Conservation (phyloP, 2,113 vertebrate species). For the Peromyscus californicus region DNA sequence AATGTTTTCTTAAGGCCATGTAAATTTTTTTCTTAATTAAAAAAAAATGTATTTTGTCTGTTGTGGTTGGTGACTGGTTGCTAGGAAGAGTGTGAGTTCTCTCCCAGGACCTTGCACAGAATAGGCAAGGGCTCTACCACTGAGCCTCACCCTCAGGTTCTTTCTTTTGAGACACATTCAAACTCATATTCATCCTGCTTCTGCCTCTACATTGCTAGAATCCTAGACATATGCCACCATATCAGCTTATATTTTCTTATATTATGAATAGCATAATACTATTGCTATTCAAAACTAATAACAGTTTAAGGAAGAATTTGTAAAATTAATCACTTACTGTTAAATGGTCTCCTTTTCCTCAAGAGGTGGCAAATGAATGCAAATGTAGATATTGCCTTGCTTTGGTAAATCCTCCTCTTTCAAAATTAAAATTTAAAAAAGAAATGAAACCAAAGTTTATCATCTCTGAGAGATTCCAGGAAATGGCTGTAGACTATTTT, state of each 20-base stretch:
- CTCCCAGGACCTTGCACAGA: background rate
- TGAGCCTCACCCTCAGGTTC: too few species aligned
- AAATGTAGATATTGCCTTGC: background rate
- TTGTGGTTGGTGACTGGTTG: background rate
- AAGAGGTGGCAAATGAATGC: background rate
- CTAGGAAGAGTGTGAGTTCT: background rate
- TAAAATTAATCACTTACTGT: background rate
- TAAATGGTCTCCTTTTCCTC: background rate
- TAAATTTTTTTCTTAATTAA: background rate
- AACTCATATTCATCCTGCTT: too few species aligned
- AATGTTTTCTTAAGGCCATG: background rate
- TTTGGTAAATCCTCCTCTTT: background rate
- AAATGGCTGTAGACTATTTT: conserved; percentile 19
- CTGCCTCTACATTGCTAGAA: background rate
- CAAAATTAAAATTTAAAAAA: conserved; percentile 1
- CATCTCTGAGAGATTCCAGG: background rate
- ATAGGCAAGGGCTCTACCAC: too few species aligned
- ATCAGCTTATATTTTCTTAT: background rate
- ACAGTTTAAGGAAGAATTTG: background rate
- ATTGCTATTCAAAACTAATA: background rate
- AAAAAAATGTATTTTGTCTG: background rate
- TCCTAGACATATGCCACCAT: background rate
- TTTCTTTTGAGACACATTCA: background rate
- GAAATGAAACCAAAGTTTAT: background rate
- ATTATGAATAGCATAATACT: background rate